Evolutionary conservation across 2,888 invertebrate genomes (phyloP), one percentile per base, ranked within the genome.

Genomic region (Pediacus dermestoides): DNA sequence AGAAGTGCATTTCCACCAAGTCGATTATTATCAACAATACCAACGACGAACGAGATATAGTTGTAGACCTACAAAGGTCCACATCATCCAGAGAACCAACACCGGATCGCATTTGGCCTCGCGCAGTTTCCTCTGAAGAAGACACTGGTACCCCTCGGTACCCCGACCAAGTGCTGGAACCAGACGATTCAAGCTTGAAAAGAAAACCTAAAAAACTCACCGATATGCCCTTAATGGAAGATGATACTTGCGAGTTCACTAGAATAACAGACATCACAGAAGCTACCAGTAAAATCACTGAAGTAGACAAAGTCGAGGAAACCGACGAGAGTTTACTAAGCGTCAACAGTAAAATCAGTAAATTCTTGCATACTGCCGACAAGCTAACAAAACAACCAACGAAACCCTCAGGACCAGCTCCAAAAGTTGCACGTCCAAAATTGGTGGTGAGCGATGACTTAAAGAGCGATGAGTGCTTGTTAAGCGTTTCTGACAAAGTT

Each of bases 21-120:
- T 74, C 74, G 0, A 72, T 74, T 4, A 72, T 74, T 42, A 65
- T 75, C 30, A 70, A 69, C 13, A 50, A 63, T 54, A 53, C 68
- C 54, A 42, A 61, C 50, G 69, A 75, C 46, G 76, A 77, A 41
- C 70, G 75, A 54, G 79, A 80, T 52, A 67, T 82, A n/a, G 74
- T 82, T 16, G 78, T 83, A 39, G 81, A 83, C 60, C 75, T 83
- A 30, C 79, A 81, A 60, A 78, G 80, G 60, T 83, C 85, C 0
- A 83, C 81, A 65, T 85, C 85, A 31, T 85, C 85, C 0, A 70
- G 85, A 10, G 86, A 86, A 64, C 81, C 82, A 32, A 82, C 85
- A 2, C 85, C 85, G 0, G 83, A 85, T 58, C 75, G 80, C 42
- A 76, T 83, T 37, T 80, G 81, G 53, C 82, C 83, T 1, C 76